Percentiles rank a stretch among this genome's conserved stretches.
Evolutionary conservation across 2,113 vertebrate species (phyloP).

Genomic region (Thamnaconus septentrionalis): DNA sequence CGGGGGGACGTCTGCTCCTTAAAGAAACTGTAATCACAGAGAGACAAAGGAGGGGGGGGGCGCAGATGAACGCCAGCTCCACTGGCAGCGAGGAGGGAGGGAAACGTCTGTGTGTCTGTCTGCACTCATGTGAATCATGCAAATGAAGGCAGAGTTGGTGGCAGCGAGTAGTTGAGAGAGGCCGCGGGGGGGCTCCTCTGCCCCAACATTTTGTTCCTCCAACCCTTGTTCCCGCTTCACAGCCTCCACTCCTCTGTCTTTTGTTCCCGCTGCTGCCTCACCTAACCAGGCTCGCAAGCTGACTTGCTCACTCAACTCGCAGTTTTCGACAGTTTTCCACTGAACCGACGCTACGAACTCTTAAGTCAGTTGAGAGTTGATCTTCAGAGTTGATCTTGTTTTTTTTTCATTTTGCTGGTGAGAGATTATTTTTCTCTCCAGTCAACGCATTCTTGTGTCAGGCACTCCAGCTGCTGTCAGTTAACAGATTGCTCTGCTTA

Average conservation of each 20-base stretch:
- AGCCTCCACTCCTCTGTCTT: constrained; percentile 9
- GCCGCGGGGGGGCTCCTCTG: too few species aligned
- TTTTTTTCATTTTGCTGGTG: neutral
- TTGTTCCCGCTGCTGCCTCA: constrained; percentile 15
- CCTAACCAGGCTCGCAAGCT: neutral
- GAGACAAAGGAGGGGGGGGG: constrained; percentile 20
- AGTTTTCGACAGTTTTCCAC: constrained; percentile 6
- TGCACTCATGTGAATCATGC: constrained; percentile 2
- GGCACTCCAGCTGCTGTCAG: neutral
- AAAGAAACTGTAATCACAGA: constrained; percentile 61
- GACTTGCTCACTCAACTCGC: too few species aligned
- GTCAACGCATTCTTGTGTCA: neutral
- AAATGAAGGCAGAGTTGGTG: constrained; percentile 17
- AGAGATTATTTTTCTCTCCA: neutral
- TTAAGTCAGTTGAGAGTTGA: neutral
- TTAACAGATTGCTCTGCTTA: neutral
- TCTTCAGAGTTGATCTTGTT: neutral
- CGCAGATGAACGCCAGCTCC: constrained; percentile 5
- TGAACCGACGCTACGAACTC: neutral
- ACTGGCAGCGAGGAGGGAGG: constrained; percentile 20
- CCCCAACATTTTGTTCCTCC: neutral
- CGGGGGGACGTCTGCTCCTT: constrained; percentile 47
- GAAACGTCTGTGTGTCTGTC: constrained; percentile 13
- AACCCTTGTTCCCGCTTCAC: constrained; percentile 19
- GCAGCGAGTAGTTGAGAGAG: neutral